Conservation (phyloP, 2,113 vertebrate genomes). For the Scalopus aquaticus region DNA sequence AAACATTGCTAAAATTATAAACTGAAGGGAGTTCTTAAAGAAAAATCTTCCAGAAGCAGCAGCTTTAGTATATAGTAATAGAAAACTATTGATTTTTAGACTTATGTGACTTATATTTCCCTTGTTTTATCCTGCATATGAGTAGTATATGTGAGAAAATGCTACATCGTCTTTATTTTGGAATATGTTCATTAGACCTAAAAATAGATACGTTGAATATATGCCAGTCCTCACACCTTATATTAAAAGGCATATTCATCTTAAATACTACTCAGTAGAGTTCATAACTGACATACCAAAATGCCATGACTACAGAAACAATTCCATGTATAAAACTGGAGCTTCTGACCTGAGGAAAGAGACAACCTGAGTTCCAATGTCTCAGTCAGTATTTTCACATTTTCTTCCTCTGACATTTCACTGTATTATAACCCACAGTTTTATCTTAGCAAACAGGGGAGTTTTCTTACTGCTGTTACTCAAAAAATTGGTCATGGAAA, state of each 20-base stretch:
- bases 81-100: conserved; percentile 23
- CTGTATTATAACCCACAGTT: conserved; percentile 6
- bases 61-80: not conserved
- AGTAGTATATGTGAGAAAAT: conserved; percentile 29
- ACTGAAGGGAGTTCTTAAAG: not conserved
- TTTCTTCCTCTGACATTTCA: conserved; percentile 52
- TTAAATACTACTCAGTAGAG: conserved; percentile 21
- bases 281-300: conserved; percentile 40
- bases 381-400: not conserved
- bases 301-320: not conserved
- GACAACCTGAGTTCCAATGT: not conserved
- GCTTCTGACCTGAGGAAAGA: not conserved
- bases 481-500: not conserved
- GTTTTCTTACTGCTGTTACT: not conserved
- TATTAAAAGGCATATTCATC: conserved; percentile 28
- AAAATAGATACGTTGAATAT: conserved; percentile 32
- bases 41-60: not conserved
- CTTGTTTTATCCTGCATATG: not conserved
- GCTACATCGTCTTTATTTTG: not conserved
- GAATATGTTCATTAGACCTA: conserved; percentile 8
- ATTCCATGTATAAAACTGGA: not conserved
- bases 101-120: conserved; percentile 18
- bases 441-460: not conserved
- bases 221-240: not conserved
- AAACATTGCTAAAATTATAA: not conserved